Percentiles rank a stretch among this genome's conserved stretches.
Conservation (phyloP, 2,797 vertebrate species). For the Melanotaenia parkinsoni region DNA sequence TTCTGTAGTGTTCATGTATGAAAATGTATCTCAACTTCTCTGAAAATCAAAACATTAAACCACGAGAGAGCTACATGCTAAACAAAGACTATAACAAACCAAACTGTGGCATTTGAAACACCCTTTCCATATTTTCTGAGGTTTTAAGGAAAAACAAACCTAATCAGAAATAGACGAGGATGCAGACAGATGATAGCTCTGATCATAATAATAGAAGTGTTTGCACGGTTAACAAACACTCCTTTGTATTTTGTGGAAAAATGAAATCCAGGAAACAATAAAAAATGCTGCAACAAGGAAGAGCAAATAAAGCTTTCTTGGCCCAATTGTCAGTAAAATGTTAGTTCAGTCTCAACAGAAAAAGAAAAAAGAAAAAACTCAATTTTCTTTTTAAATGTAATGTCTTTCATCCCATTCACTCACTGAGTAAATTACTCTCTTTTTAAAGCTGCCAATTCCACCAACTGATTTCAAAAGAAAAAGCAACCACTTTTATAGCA, state of each 20-base stretch:
- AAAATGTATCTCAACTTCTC: neutral
- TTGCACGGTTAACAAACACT: neutral
- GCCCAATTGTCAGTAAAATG: conserved; percentile 4
- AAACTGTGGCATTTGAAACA: neutral
- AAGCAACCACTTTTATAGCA: conserved; percentile 33
- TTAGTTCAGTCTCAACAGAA: conserved; percentile 29
- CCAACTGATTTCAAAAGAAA: conserved; percentile 28
- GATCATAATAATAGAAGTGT: neutral
- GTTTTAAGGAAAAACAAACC: neutral
- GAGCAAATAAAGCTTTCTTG: conserved; percentile 5
- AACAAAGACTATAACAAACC: neutral
- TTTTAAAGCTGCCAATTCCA: conserved; percentile 29
- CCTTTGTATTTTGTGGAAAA: neutral
- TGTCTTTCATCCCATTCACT: conserved; percentile 11
- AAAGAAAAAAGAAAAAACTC: conserved; percentile 12
- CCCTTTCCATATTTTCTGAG: neutral
- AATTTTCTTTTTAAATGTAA: conserved; percentile 30
- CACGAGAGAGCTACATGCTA: neutral
- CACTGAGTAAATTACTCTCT: conserved; percentile 25
- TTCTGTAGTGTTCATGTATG: neutral
- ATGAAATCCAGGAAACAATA: neutral
- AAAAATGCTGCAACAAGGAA: neutral
- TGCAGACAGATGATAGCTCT: neutral
- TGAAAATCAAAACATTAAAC: neutral
- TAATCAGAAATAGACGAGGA: neutral